Evolutionary conservation across 2,113 vertebrate genomes (phyloP), one percentile per base, ranked within the genome.

Genomic region (Mus pahari): DNA sequence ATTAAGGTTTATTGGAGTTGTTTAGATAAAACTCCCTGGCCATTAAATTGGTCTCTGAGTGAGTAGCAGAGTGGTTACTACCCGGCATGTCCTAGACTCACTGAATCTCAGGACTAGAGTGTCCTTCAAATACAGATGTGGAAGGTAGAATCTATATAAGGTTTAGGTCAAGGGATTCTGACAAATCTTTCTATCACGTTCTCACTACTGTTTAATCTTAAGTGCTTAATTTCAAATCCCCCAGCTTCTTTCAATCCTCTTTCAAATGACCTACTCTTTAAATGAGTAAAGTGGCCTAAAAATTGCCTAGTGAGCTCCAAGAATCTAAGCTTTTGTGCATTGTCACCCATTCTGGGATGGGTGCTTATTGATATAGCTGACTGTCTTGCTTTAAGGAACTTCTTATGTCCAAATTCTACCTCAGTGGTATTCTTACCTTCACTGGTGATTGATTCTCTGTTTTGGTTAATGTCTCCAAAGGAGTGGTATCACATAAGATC

Each of bases 191-290:
- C 22, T 79, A 86, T 9, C 45, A 45, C 71, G 20, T 94, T 45
- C 28, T 68, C 78, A n/a, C 28, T 86, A 50, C 19, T 83, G 39
- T 90, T 28, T 55, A 58, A 94, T 64, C 33, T 55, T 55, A 17
- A 90, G 20, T 71, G 91, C 71, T 91, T 60, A 86, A 94, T 90
- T 96, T 77, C 53, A 94, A 58, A 12, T 91, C 60, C 77, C n/a
- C 6, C 50, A 92, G 9, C 4, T 58, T 92, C 22, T 16, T 68
- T 36, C 66, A 68, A 31, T 66, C 1, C 28, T 4, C 2, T 89
- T 89, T 94, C 45, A 73, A 93, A 92, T 36, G 11, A 58, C n/a
- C 5, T 71, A 12, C 75, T 33, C 28, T 50, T 73, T 55, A 55
- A 73, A 20, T 58, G 39, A n/a, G 10, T 62, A 58, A 83, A 62